Evolutionary conservation across 2,888 invertebrate species (phyloP).

Genomic region (Archips crataeganus): DNA sequence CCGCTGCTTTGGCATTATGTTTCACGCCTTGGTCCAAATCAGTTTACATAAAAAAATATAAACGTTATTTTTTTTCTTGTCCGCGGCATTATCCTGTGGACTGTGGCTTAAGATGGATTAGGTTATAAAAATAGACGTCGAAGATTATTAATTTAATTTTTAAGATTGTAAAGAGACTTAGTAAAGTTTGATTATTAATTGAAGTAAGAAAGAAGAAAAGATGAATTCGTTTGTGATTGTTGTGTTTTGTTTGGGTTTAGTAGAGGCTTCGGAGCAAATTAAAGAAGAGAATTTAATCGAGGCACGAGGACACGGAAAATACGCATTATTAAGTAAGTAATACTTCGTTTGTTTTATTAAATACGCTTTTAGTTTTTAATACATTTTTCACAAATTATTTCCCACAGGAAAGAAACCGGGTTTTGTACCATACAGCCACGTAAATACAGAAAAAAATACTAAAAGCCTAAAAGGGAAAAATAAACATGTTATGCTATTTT

Average conservation of each 20-base stretch:
- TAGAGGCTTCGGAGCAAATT: slow-evolving; percentile 8
- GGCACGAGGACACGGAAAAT: slow-evolving; percentile 73
- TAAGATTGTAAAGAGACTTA: neutral
- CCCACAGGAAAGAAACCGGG: no score
- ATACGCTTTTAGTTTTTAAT: neutral
- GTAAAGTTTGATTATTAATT: neutral
- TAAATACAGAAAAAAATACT: no score
- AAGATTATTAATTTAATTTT: neutral
- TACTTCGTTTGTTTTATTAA: neutral
- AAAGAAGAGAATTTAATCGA: slow-evolving; percentile 50
- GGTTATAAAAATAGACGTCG: neutral
- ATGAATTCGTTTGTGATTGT: slow-evolving; percentile 45
- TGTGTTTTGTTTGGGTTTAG: slow-evolving; percentile 30
- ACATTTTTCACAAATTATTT: no score
- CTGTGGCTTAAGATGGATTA: neutral
- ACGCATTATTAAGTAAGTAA: slow-evolving; percentile 74
- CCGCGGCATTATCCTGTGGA: slow-evolving; percentile 18
- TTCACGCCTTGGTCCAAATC: slow-evolving; percentile 21
- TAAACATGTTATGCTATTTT: no score
- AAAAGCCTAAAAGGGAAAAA: no score
- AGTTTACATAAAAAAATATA: slow-evolving; percentile 16
- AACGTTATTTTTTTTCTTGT: neutral
- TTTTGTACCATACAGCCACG: neutral
- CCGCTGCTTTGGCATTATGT: slow-evolving; percentile 23
- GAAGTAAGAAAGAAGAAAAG: slow-evolving; percentile 33